phyloP scores from a whole-genome alignment of 2,113 vertebrate genomes.

The Aegithalos caudatus region DNA sequence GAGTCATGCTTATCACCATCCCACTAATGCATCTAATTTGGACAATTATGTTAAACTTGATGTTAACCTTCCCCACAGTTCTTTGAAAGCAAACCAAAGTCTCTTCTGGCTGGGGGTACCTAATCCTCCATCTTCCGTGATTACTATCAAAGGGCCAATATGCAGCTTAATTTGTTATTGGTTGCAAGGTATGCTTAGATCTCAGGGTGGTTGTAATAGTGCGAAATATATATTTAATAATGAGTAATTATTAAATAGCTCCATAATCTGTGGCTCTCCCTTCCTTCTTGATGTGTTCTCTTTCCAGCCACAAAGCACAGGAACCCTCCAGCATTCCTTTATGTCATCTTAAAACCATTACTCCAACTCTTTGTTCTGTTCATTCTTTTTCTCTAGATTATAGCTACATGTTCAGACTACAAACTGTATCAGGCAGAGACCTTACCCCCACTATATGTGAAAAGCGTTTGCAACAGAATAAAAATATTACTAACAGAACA shows the following conservation, averaged over 20 bases:
- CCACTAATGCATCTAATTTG: neutral
- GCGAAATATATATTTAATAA: slow-evolving; percentile 23
- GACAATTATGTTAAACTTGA: neutral
- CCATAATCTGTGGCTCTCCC: neutral
- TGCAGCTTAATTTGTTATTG: neutral
- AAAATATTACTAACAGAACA: neutral
- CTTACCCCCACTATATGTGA: neutral
- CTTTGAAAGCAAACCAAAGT: neutral
- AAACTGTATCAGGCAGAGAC: neutral
- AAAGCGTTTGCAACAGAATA: neutral
- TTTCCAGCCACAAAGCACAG: neutral
- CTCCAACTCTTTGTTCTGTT: neutral
- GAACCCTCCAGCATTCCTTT: neutral
- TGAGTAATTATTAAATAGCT: neutral
- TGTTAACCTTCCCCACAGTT: neutral
- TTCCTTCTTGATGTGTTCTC: neutral
- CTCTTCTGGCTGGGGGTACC: neutral
- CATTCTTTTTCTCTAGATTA: neutral
- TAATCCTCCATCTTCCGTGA: fast-evolving
- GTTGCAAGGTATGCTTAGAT: neutral
- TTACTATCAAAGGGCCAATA: neutral
- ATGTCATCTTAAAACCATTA: neutral
- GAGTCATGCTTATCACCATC: neutral
- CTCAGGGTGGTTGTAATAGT: neutral
- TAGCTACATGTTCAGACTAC: neutral